Percentiles rank a stretch among this genome's conserved stretches.
phyloP scores from a whole-genome alignment of 2,113 vertebrate genomes.

The Charina bottae region DNA sequence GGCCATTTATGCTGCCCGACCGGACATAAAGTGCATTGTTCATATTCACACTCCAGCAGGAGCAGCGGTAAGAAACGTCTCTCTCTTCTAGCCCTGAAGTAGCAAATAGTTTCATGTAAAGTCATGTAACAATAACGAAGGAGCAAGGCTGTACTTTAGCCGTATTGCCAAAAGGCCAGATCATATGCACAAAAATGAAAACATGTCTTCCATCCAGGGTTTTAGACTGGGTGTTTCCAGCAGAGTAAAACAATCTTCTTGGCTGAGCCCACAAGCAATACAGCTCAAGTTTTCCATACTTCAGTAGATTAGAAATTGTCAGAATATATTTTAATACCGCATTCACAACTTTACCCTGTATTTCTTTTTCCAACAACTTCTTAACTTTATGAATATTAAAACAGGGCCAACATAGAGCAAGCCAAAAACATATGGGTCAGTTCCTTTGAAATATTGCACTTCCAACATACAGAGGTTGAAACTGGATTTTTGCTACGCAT shows the following conservation, averaged over 20 bases:
- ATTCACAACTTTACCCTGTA: not conserved
- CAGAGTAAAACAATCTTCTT: not conserved
- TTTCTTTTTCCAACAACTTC: not conserved
- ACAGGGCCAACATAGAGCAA: not conserved
- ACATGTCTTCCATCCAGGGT: not conserved
- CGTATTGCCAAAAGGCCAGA: not conserved
- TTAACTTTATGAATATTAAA: not conserved
- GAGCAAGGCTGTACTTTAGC: not conserved
- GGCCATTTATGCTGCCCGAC: constrained; percentile 88
- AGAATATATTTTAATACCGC: not conserved
- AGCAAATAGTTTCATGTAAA: not conserved
- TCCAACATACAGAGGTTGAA: not conserved
- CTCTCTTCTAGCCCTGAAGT: not conserved
- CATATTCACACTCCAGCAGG: constrained; percentile 94
- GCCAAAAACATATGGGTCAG: not conserved
- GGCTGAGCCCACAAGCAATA: not conserved
- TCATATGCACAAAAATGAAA: not conserved
- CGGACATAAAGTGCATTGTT: constrained; percentile 89
- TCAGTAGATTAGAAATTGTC: not conserved
- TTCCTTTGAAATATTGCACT: not conserved
- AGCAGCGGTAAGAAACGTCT: constrained; percentile 81
- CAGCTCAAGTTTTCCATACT: not conserved
- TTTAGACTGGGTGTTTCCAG: not conserved
- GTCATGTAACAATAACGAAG: not conserved
- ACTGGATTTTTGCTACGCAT: not conserved